Percentiles rank a stretch among this genome's conserved stretches.
These are phyloP conservation scores for Hyperoodon ampullatus DNA, from an alignment of 2,113 vertebrate genomes.

Conservation along the genomic window DNA sequence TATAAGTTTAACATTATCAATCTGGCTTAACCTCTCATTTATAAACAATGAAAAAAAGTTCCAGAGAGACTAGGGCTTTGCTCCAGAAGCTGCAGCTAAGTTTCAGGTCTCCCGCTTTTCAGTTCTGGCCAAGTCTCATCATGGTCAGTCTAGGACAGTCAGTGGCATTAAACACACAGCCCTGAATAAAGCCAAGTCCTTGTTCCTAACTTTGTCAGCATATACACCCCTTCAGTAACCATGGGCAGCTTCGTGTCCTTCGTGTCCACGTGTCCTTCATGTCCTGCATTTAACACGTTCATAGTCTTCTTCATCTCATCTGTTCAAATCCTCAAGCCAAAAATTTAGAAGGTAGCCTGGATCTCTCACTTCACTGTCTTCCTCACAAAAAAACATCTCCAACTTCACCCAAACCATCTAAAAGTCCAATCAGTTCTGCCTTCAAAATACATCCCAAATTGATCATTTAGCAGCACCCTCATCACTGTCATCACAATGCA, in stretches of 20 bases:
- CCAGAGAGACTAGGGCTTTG: background rate
- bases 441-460: background rate
- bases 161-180: background rate
- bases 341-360: background rate
- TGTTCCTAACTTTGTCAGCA: background rate
- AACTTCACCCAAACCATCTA: background rate
- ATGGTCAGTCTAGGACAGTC: background rate
- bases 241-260: background rate
- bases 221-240: background rate
- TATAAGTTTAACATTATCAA: background rate
- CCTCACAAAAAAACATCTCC: background rate
- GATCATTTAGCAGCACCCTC: background rate
- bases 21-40: background rate
- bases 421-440: background rate
- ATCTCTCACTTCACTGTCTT: background rate
- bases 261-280: too few relatives aligned
- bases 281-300: too few relatives aligned
- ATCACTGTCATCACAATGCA: accelerated
- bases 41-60: background rate
- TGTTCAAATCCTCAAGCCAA: background rate
- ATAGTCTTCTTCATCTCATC: background rate
- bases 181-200: accelerated
- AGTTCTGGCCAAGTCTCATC: accelerated
- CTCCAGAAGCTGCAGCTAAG: background rate
- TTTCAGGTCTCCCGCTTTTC: background rate